phyloP scores from a whole-genome alignment of 2,113 vertebrate species.

The Tragelaphus strepsiceros region DNA sequence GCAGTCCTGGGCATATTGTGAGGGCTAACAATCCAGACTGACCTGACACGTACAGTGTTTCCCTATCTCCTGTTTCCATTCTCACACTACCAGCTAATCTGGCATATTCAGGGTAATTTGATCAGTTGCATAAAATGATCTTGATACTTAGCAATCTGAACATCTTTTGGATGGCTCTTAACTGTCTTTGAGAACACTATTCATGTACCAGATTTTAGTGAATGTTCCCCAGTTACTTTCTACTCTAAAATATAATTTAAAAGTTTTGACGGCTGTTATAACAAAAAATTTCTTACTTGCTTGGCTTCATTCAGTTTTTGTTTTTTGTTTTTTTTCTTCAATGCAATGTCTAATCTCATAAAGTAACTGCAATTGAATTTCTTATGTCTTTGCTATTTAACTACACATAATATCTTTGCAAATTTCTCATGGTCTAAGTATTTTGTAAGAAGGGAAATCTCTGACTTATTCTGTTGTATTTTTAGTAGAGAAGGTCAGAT shows the following conservation, averaged over 20 bases:
- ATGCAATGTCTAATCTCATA: background rate
- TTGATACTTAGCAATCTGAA: background rate
- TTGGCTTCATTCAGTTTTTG: background rate
- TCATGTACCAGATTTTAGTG: background rate
- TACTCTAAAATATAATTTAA: background rate
- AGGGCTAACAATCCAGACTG: background rate
- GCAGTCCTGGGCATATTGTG: background rate
- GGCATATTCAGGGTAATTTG: background rate
- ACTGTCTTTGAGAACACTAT: background rate
- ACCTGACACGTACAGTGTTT: background rate
- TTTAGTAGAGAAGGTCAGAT: background rate
- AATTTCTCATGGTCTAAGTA: background rate
- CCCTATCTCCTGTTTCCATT: background rate
- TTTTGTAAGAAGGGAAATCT: background rate
- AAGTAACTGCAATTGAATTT: background rate
- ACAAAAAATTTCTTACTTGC: background rate
- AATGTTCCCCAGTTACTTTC: background rate
- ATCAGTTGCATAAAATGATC: background rate
- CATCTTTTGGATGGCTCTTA: background rate
- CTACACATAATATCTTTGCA: background rate
- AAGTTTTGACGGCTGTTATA: background rate
- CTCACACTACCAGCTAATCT: background rate
- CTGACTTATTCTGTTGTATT: background rate
- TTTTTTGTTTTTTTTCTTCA: background rate
- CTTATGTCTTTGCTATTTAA: background rate